Evolutionary conservation across 1,140 invertebrate genomes (phyloP), one percentile per base, ranked within the genome.

Genomic region (Anastrepha ludens): DNA sequence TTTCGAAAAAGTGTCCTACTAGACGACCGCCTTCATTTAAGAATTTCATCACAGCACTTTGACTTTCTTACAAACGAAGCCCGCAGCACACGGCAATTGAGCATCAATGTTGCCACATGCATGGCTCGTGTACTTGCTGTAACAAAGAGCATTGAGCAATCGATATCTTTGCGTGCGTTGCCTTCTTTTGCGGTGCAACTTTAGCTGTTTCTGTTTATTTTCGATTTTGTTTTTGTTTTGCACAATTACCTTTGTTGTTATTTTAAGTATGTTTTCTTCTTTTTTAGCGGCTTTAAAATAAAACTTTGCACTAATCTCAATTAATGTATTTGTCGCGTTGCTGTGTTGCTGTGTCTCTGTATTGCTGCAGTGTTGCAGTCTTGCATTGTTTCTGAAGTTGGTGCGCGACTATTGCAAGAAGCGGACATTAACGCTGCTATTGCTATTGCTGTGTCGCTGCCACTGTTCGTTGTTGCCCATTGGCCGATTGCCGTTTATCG

Each of bases 241-340:
- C 50, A 29, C 47, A 58, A 29, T 59, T 59, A 59, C 29, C 58
- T 65, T 86, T 86, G 58, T 65, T 86, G 58, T 81, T 81, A 20
- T 58, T 86, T 65, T 60, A 60, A 65, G 50, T 65, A 64, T 50
- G 17, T 86, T 39, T 20, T n/a, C 59, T 11, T 7, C 39, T 65
- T 13, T 50, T 3, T 11, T 86, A 62, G 58, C 4, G 44, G 58
- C 58, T 47, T 86, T 50, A 86, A 86, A 86, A 65, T 65, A 86
- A 86, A 62, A 65, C 58, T 39, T 60, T 65, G 55, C 85, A 65
- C 85, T 86, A 65, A 86, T 86, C 62, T 65, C 85, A 86, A 86
- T 86, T 86, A 86, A 86, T 86, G 85, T 86, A 86, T 86, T 62
- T 86, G 85, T 62, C 55, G 85, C 58, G 3, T 60, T 20, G 70